Percentiles rank a stretch among this genome's conserved stretches.
Conservation (phyloP, 2,888 invertebrate species). For the Lepidocyrtoides sp. region DNA sequence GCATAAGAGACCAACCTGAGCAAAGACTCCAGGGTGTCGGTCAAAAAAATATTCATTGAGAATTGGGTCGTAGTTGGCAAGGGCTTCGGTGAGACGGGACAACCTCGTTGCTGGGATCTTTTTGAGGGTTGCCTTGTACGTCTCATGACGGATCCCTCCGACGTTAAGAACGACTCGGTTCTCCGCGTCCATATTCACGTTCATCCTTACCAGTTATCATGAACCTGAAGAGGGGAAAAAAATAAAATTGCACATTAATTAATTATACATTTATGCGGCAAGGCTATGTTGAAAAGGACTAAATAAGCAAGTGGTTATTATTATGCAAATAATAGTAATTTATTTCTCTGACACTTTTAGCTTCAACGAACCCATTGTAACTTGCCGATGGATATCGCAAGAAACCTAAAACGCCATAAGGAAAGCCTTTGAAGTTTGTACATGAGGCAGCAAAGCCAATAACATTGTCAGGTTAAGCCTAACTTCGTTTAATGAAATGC, state of each 20-base stretch:
- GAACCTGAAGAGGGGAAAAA: slow-evolving; percentile 53
- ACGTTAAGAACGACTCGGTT: slow-evolving; percentile 99
- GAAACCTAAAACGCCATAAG: not conserved
- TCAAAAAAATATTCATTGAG: slow-evolving; percentile 99
- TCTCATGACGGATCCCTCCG: slow-evolving; percentile 97
- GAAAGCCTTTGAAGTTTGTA: slow-evolving; percentile 24
- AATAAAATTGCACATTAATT: not conserved
- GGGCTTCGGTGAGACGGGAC: slow-evolving; percentile 97
- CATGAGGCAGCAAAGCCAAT: too few species aligned
- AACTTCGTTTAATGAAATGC: not conserved
- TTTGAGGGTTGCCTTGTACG: slow-evolving; percentile 97
- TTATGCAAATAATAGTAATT: slow-evolving; percentile 21
- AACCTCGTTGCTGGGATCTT: slow-evolving; percentile 98
- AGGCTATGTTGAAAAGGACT: not conserved
- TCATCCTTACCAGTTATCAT: slow-evolving; percentile 89
- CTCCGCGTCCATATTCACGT: slow-evolving; percentile 98
- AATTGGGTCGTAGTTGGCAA: slow-evolving; percentile 99
- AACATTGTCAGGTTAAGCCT: not conserved
- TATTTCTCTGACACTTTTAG: slow-evolving; percentile 30
- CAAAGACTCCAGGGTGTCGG: slow-evolving; percentile 98
- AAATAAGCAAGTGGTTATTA: slow-evolving; percentile 23
- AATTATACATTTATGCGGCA: not conserved
- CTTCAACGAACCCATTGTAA: not conserved
- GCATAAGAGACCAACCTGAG: slow-evolving; percentile 91
- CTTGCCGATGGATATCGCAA: not conserved